A percentile compares a stretch with the other conserved stretches of the same genome.
Evolutionary conservation across 2,797 vertebrate species (phyloP).

Genomic region (Argya squamiceps): DNA sequence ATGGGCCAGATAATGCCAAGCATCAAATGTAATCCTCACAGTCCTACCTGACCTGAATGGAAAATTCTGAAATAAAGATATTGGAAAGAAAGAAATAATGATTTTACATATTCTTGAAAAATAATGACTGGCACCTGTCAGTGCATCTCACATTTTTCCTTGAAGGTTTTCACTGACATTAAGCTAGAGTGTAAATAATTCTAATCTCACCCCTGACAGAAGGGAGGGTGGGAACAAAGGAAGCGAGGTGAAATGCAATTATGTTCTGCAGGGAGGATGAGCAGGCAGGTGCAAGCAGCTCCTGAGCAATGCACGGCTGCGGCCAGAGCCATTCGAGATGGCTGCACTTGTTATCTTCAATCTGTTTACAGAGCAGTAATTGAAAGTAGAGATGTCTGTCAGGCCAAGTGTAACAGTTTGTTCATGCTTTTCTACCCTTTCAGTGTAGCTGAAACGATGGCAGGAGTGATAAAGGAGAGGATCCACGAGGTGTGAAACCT

Average conservation of each 20-base stretch:
- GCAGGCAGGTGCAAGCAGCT: neutral
- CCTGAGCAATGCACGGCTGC: neutral
- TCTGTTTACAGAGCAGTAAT: constrained; percentile 44
- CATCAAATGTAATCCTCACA: neutral
- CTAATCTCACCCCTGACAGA: neutral
- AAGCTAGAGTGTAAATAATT: neutral
- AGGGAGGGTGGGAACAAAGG: neutral
- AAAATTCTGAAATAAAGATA: neutral
- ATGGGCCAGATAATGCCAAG: neutral
- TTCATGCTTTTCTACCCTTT: constrained; percentile 34
- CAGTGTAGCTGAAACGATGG: neutral
- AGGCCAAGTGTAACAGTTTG: constrained; percentile 29
- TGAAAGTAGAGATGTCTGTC: constrained; percentile 46
- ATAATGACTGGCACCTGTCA: constrained; percentile 2
- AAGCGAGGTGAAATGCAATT: neutral
- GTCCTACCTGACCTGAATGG: neutral
- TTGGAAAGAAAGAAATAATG: neutral
- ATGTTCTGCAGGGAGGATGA: neutral
- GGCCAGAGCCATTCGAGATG: neutral
- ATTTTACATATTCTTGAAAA: neutral
- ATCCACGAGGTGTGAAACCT: neutral
- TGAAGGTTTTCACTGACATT: neutral
- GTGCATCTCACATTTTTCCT: neutral
- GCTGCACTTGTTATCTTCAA: constrained; percentile 20
- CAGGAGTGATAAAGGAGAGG: neutral